Base-by-base conservation (phyloP, 2,888 invertebrate species). In the Amiota minor region DNA sequence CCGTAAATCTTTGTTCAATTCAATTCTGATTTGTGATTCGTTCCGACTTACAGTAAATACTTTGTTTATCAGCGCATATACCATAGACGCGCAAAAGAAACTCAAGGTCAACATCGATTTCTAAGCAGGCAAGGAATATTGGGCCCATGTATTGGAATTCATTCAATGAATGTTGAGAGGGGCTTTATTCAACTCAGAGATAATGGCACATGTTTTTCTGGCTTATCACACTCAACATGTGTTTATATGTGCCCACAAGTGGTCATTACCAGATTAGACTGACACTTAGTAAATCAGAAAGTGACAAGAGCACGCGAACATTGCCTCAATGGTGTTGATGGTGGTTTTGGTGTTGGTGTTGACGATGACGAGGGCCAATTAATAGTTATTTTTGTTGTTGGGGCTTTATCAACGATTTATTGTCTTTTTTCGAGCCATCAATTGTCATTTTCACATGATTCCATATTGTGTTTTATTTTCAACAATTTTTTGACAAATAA, bases 91-190 rank as follows among this genome's bases (percentile, higher is more conserved):
- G 18, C 50, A 50, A 46, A 50, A 23, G 8, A 1, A 9, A 23
- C 14, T 35, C 67, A 68, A 68, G 67, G 67, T 68, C 53, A 12
- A 14, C 23, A 20, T 67, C 20, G 49, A 1, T 20, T n/a, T 16
- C 65, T 35, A 35, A 59, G n/a, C 18, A n/a, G 11, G 18, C 11
- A n/a, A n/a, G 59, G 16, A 16, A n/a, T 12, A 61, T 61, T 12
- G 10, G 10, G 16, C 20, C 18, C 20, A 20, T 12, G 20, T 20
- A 61, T 16, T 61, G 61, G n/a, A 20, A 61, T 61, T 61, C 1
- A 61, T 61, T 61, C 1, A 3, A 61, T 12, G 23, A 61, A 20
- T 50, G 53, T 1, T 50, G 53, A 50, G 12, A 35, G 35, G 35
- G 53, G 53, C 12, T 12, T 50, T 50, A n/a, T 50, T 50, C n/a